Conservation (phyloP, 2,888 invertebrate species). For the Caenorhabditis sp. region DNA sequence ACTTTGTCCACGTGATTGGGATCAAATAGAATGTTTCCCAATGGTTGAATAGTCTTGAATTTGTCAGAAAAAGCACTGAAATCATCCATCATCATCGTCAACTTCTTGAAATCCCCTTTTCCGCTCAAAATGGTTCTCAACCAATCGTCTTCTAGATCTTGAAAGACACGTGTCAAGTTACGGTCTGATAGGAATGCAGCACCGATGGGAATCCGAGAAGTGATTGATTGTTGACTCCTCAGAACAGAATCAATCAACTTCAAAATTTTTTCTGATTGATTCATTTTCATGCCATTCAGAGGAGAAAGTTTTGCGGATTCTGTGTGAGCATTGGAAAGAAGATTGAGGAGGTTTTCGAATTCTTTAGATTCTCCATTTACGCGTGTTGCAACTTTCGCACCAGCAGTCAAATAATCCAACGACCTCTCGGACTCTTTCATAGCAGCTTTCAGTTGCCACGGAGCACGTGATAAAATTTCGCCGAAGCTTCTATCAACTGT, state of each 20-base stretch:
- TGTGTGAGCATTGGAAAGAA: background rate
- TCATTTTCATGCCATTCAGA: background rate
- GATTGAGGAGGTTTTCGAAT: background rate
- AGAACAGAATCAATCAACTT: background rate
- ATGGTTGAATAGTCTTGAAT: background rate
- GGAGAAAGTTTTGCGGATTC: background rate
- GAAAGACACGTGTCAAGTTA: background rate
- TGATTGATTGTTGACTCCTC: background rate
- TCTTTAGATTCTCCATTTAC: background rate
- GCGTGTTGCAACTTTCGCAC: background rate
- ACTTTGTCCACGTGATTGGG: too few relatives aligned
- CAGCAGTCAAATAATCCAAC: background rate
- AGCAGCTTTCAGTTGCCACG: background rate
- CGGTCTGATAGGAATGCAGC: background rate
- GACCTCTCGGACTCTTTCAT: background rate
- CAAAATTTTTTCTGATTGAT: background rate
- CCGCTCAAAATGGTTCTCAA: background rate
- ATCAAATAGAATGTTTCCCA: background rate
- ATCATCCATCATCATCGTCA: background rate
- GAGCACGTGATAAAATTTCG: background rate
- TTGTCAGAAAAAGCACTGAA: background rate
- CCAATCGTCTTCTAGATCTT: background rate
- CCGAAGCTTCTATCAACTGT: background rate
- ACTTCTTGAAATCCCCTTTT: background rate
- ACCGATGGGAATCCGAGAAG: background rate